Percentiles rank a stretch among this genome's conserved stretches.
Conservation (phyloP, 2,888 invertebrate genomes). For the Orchesellides sinensis region DNA sequence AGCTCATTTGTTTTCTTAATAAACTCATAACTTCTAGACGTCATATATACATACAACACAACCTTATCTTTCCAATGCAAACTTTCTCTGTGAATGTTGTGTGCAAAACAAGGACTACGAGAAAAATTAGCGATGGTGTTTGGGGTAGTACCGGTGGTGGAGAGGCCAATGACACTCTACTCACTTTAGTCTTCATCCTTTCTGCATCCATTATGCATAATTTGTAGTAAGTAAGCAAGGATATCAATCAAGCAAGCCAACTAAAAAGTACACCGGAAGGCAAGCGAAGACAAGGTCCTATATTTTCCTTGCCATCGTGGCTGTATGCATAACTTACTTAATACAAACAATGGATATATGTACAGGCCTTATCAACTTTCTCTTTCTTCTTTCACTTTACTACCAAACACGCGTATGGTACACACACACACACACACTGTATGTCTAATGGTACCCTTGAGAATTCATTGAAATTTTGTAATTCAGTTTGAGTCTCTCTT, state of each 20-base stretch:
- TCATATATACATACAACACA: background rate
- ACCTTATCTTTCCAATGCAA: background rate
- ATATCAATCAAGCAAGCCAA: conserved; percentile 56
- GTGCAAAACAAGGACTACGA: no score
- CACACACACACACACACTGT: no score
- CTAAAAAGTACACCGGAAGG: conserved; percentile 35
- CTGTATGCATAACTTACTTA: no score
- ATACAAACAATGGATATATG: background rate
- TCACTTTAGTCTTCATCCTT: conserved; percentile 25
- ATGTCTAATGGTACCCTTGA: conserved; percentile 46
- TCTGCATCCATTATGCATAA: conserved; percentile 50
- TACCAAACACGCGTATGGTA: no score
- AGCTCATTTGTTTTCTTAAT: conserved; percentile 3
- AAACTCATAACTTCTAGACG: background rate
- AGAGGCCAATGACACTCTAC: conserved; percentile 46
- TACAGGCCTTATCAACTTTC: background rate
- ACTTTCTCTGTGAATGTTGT: no score
- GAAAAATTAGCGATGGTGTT: no score
- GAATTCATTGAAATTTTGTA: conserved; percentile 57
- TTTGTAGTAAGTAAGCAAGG: conserved; percentile 53
- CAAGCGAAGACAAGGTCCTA: no score
- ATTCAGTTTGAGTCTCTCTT: conserved; percentile 40
- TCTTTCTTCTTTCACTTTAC: background rate
- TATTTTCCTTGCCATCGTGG: background rate
- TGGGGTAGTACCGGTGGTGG: no score